Base-by-base conservation (phyloP, 2,797 vertebrate genomes). In the Corythornis leucogaster region DNA sequence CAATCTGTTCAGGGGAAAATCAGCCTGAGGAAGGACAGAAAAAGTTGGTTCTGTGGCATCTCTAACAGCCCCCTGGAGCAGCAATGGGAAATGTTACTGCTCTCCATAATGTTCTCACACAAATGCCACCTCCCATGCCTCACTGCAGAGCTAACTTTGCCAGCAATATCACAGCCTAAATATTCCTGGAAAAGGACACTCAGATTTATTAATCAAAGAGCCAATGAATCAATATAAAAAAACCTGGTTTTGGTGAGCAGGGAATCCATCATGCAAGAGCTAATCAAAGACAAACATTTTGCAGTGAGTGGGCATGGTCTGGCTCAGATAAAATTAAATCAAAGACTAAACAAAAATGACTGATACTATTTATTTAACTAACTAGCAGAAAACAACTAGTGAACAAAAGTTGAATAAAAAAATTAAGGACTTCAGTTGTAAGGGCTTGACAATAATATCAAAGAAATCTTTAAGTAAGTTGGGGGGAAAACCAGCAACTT, bases 311-410 rank as follows among this genome's bases (percentile, higher is more conserved):
- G 53, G 42, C 6, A 46, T 28, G 57, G 77, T 30, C 53, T 82
- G 45, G 45, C 61, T 89, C 68, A 70, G 53, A 70, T 82, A 92
- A 92, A 94, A 80, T 81, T 69, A 86, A 81, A 90, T 77, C 68
- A 80, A 89, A 95, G 80, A 80, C 77, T 74, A 54, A 82, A 85
- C 53, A 87, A 74, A 94, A 94, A 82, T 54, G 90, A 8, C 13
- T 51, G 69, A 70, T 92, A 46, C 68, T 94, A 63, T 87, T 92
- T 82, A 69, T 90, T 85, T 61, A 85, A 70, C 64, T 62, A 82
- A 67, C 35, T 74, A 90, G 33, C n/a, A 85, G 51, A 76, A 92
- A 90, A 92, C 26, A 89, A 31, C n/a, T 50, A 85, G 21, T 80
- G 79, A 89, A 95, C 61, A 89, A 62, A 80, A 78, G 16, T 11